These are phyloP conservation scores for Hydraecia micacea DNA, from an alignment of 2,888 invertebrate species.

Conservation along the genomic window DNA sequence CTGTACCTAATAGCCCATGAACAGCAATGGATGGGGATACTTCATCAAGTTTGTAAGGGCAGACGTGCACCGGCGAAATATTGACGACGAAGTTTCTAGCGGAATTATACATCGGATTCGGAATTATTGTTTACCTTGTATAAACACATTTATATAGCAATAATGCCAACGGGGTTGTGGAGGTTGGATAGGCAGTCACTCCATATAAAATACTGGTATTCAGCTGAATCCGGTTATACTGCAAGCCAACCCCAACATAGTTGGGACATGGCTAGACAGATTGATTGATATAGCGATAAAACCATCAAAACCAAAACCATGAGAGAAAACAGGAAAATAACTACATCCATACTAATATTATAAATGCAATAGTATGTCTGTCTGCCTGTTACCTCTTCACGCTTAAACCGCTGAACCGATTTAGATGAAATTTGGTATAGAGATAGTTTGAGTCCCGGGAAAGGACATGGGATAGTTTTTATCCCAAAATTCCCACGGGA, in stretches of 20 bases:
- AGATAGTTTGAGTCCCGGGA: too few species aligned
- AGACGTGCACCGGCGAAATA: slow-evolving; percentile 27
- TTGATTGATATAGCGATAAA: neutral
- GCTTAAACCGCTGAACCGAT: too few species aligned
- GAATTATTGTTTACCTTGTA: neutral
- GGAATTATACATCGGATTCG: neutral
- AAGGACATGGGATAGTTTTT: too few species aligned
- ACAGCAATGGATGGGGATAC: slow-evolving; percentile 45
- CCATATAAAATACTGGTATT: too few species aligned
- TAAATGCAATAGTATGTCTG: too few species aligned
- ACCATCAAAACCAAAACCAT: neutral
- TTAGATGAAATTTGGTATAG: too few species aligned
- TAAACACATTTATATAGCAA: neutral
- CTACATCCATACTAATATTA: too few species aligned
- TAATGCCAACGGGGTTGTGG: neutral
- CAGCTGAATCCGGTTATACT: neutral
- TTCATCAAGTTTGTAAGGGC: slow-evolving; percentile 53
- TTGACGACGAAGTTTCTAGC: slow-evolving; percentile 7
- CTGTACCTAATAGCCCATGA: slow-evolving; percentile 38
- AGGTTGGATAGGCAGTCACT: neutral
- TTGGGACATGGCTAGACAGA: neutral
- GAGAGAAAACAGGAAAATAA: neutral
- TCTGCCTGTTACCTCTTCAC: too few species aligned
- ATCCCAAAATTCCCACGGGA: too few species aligned
- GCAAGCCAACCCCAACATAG: neutral